A percentile compares a stretch with the other conserved stretches of the same genome.
Evolutionary conservation across 2,113 vertebrate genomes (phyloP).

Genomic region (Phainopepla nitens): DNA sequence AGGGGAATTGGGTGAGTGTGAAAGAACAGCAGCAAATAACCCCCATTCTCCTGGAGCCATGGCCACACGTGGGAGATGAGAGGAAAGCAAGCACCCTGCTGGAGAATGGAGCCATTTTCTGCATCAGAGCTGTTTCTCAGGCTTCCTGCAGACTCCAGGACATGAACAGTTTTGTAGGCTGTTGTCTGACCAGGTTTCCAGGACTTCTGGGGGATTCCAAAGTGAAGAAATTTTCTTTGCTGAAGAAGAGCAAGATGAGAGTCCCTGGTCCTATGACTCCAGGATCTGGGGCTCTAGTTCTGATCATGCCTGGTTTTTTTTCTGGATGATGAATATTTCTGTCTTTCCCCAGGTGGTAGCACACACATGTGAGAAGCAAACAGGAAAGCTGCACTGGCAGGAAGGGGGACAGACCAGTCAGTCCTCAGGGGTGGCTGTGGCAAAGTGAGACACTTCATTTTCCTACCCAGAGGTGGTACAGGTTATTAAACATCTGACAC

Average conservation of each 20-base stretch:
- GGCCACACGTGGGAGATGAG: rapidly evolving
- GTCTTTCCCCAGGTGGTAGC: not conserved
- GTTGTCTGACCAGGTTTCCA: not conserved
- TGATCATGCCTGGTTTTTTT: not conserved
- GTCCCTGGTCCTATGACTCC: not conserved
- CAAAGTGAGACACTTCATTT: not conserved
- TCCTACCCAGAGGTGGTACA: not conserved
- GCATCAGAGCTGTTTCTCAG: not conserved
- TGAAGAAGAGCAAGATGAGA: not conserved
- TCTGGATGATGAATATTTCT: not conserved
- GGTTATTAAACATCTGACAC: not conserved
- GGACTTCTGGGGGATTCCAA: not conserved
- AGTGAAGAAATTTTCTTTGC: not conserved
- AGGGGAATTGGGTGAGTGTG: not conserved
- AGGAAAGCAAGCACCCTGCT: not conserved
- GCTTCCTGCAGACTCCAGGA: not conserved
- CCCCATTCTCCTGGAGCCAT: not conserved
- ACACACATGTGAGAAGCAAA: not conserved
- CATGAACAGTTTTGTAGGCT: not conserved
- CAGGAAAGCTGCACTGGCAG: not conserved
- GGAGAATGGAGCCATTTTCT: not conserved
- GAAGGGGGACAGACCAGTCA: not conserved
- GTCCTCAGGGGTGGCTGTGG: not conserved
- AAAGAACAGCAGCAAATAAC: not conserved
- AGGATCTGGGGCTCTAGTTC: not conserved